Base-by-base conservation (phyloP, 2,797 vertebrate genomes). In the Peromyscus eremicus region DNA sequence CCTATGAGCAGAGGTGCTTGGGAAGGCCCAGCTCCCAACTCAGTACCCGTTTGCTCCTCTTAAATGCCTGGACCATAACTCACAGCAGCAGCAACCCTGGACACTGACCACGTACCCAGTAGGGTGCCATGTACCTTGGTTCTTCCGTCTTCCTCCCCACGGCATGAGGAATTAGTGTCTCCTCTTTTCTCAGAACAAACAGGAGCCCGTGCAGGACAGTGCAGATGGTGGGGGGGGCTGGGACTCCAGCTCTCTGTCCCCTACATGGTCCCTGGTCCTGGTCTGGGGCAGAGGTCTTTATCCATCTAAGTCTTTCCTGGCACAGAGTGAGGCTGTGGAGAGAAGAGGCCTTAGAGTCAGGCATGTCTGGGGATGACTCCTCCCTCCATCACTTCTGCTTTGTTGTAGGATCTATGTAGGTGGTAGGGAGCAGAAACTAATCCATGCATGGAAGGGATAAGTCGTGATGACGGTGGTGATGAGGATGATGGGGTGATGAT, bases 1-100 rank as follows among this genome's bases (percentile, higher is more conserved):
- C 98, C 77, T 98, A 98, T 0, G 60, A 98, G 37, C 98, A 98
- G 97, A 96, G 97, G 99, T 98, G 83, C 21, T 91, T 29, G n/a
- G 84, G n/a, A 11, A 6, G 1, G 19, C 43, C n/a, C 68, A 5
- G 2, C 9, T 70, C 8, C 1, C 23, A 23, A 6, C 60, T 34
- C 46, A 52, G 13, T 49, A 23, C n/a, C 55, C 4, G 71, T 9
- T 85, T 46, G 57, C 43, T 40, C 5, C 0, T 5, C 0, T 62
- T 37, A 14, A 55, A 13, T 21, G 49, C 55, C 40, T 64, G 37
- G 40, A 57, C 25, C 81, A 57, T 29, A 64, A 23, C 34, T 57
- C 32, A 8, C 55, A 2, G n/a, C 2, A 23, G 9, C 32, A 3
- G 7, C 46, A 60, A 60, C 43, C 70, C 66, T 2, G 89, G 94